These are phyloP conservation scores for Luperina testacea DNA, from an alignment of 2,888 invertebrate species.

Conservation along the genomic window DNA sequence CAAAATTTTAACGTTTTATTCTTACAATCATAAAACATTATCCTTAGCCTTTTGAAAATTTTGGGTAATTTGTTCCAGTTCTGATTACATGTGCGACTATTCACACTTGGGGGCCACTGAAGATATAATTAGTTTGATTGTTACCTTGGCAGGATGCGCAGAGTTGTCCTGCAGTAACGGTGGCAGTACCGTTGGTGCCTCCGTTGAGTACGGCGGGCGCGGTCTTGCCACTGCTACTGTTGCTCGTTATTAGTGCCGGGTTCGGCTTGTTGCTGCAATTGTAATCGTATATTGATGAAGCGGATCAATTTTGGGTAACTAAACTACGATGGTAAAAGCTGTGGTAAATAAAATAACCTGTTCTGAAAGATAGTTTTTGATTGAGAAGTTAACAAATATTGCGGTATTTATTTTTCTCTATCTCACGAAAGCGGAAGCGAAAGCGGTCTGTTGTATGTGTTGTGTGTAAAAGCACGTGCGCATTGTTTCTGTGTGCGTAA, in stretches of 20 bases:
- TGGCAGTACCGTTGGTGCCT: constrained; percentile 93
- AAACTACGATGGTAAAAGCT: constrained; percentile 32
- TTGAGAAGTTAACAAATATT: neutral
- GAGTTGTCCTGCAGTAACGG: constrained; percentile 83
- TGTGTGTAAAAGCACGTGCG: neutral
- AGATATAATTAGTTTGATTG: neutral
- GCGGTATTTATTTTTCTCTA: neutral
- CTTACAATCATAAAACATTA: neutral
- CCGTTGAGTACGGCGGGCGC: constrained; percentile 94
- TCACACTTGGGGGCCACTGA: neutral
- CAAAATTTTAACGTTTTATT: too few species aligned
- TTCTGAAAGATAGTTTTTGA: neutral
- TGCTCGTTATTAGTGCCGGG: constrained; percentile 93
- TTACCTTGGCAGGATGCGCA: constrained; percentile 90
- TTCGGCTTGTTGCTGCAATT: constrained; percentile 96
- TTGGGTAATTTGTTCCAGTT: neutral
- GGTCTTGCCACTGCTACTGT: constrained; percentile 85
- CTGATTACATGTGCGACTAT: neutral
- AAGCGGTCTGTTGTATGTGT: neutral
- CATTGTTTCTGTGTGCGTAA: neutral
- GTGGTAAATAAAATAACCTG: neutral
- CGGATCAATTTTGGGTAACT: neutral
- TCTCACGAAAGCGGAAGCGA: too few species aligned
- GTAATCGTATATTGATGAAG: constrained; percentile 30
- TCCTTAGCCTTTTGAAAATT: neutral